These are phyloP conservation scores for Cactoblastis cactorum DNA, from an alignment of 2,888 invertebrate species.

Conservation along the genomic window DNA sequence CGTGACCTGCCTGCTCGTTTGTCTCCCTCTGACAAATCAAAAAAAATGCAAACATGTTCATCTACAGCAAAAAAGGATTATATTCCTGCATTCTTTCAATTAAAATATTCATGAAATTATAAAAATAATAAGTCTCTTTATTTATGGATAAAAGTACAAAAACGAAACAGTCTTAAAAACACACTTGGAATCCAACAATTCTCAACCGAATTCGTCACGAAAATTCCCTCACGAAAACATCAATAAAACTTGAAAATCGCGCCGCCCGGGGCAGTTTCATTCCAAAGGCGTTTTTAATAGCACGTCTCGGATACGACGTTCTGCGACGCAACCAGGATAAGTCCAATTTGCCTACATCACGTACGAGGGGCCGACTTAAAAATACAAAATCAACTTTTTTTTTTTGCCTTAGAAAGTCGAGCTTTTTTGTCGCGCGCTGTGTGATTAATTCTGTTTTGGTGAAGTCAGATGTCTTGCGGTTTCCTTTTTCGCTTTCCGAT, in stretches of 20 bases:
- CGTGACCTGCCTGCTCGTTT: no score
- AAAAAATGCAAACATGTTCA: no score
- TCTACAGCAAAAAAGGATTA: no score
- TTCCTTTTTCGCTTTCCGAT: background rate
- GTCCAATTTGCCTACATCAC: constrained; percentile 55
- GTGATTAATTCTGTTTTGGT: constrained; percentile 10
- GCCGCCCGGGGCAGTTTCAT: constrained; percentile 4
- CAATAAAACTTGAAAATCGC: constrained; percentile 2
- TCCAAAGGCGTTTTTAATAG: background rate
- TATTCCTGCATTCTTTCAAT: no score
- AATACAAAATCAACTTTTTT: constrained; percentile 18
- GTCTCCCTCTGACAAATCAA: no score
- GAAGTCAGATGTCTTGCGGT: background rate
- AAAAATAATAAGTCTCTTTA: no score
- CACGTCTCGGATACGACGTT: background rate
- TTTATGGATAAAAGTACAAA: no score
- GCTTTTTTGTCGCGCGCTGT: constrained; percentile 6
- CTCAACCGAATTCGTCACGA: background rate
- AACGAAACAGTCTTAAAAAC: no score
- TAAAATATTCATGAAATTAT: no score
- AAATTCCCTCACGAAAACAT: background rate
- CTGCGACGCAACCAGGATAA: constrained; percentile 33
- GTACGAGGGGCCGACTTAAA: constrained; percentile 31
- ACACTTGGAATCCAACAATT: no score
- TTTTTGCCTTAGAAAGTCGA: constrained; percentile 18